Base-by-base conservation (phyloP, 2,113 vertebrate genomes). In the Ploceus nigricollis region DNA sequence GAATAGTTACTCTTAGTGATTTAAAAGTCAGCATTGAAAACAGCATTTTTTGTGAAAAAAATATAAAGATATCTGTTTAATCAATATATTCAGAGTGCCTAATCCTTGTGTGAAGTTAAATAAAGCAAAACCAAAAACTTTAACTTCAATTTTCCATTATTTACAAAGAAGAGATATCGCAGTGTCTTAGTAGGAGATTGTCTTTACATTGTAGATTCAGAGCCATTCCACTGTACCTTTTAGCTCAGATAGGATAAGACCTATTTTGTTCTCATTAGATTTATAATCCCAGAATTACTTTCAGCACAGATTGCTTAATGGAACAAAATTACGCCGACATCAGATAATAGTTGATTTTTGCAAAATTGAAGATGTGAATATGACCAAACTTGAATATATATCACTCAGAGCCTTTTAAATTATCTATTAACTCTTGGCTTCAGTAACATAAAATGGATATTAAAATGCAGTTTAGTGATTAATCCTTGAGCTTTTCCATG, bases 391-490 rank as follows among this genome's bases (percentile, higher is more conserved):
- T 82, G 35, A 78, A 60, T 93, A 66, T 70, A 39, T 83, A 81
- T 95, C 72, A 90, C 69, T 87, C 20, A 33, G 51, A 86, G 20
- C 4, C 76, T 90, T 95, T 93, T 48, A 90, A 92, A 89, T 94
- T 64, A 75, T 88, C 88, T 78, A 35, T 92, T 96, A 92, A 93
- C 72, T 83, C 69, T 71, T 92, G 88, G 60, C 88, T 93, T 94
- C 79, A 92, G 56, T 84, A 83, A 64, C 54, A 65, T 71, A 45
- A 84, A 75, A 39, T 0, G 1, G 73, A 53, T 94, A 78, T 86
- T 86, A 87, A 87, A 84, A 75, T 89, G 61, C 25, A 92, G 48
- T 90, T 90, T 79, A 75, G 53, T 75, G 80, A 69, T 93, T 94
- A 96, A 94, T 94, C 88, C 80, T 70, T 83, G 68, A 94, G 64